phyloP scores from a whole-genome alignment of 2,797 vertebrate species.

The Rhinoraja longicauda region DNA sequence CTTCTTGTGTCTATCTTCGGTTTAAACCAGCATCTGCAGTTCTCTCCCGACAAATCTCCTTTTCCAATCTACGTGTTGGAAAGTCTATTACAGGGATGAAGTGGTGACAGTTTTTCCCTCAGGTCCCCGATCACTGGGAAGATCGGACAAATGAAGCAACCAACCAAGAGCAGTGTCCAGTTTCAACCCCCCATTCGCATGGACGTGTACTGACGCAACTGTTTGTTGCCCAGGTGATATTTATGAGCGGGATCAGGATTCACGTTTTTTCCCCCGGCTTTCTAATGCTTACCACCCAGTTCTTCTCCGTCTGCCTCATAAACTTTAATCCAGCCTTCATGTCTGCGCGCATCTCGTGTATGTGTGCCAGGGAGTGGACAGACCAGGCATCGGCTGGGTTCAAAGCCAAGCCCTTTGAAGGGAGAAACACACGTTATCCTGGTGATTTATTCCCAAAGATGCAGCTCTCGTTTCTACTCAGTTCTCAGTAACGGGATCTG shows the following conservation, averaged over 20 bases:
- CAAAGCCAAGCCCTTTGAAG: conserved; percentile 66
- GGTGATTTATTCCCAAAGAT: background rate
- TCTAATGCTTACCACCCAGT: conserved; percentile 73
- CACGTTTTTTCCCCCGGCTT: background rate
- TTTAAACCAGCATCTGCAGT: too few species aligned
- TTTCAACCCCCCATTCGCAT: background rate
- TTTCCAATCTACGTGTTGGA: background rate
- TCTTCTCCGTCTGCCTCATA: conserved; percentile 70
- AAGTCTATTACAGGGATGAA: conserved; percentile 17
- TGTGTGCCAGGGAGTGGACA: conserved; percentile 78
- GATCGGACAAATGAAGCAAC: background rate
- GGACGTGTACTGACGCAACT: too few species aligned
- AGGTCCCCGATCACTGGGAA: background rate
- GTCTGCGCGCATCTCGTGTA: conserved; percentile 84
- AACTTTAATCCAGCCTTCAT: conserved; percentile 74
- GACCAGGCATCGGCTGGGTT: conserved; percentile 76
- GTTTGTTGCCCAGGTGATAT: background rate
- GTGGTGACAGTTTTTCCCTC: background rate
- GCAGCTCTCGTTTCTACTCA: too few species aligned
- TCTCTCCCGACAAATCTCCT: background rate
- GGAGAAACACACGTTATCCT: background rate
- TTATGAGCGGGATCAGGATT: background rate
- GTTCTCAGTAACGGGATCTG: too few species aligned
- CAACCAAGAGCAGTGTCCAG: background rate
- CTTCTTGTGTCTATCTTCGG: too few species aligned